Evolutionary conservation across 2,113 vertebrate genomes (phyloP).

Genomic region (Oncorhynchus keta): DNA sequence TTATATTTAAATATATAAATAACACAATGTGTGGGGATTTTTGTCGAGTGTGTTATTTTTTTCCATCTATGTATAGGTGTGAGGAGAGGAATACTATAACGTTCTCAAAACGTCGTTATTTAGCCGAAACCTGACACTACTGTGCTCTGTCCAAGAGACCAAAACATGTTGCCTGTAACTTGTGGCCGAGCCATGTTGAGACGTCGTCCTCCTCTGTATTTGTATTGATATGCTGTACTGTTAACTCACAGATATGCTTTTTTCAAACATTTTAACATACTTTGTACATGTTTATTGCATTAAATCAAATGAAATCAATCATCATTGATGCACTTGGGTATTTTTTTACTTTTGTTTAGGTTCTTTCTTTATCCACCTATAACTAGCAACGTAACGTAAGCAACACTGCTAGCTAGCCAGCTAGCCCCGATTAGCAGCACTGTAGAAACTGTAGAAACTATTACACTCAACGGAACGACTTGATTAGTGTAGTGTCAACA

Average conservation of each 20-base stretch:
- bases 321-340: neutral
- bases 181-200: slow-evolving; percentile 14
- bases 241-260: slow-evolving; percentile 89
- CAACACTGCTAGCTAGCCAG: too few species aligned
- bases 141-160: slow-evolving; percentile 36
- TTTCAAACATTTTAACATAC: slow-evolving; percentile 93
- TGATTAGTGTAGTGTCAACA: too few species aligned
- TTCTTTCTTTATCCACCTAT: too few species aligned
- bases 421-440: too few species aligned
- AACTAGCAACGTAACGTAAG: too few species aligned
- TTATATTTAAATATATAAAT: slow-evolving; percentile 45
- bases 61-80: too few species aligned
- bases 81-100: slow-evolving; percentile 9
- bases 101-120: neutral
- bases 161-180: slow-evolving; percentile 26
- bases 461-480: too few species aligned
- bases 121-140: slow-evolving; percentile 20
- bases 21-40: slow-evolving; percentile 19
- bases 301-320: slow-evolving; percentile 66
- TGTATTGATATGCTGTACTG: slow-evolving; percentile 91
- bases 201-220: too few species aligned
- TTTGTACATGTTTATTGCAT: slow-evolving; percentile 87
- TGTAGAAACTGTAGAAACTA: too few species aligned
- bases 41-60: slow-evolving; percentile 14
- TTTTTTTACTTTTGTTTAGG: too few species aligned